These are phyloP conservation scores for Cepaea nemoralis DNA, from an alignment of 1,140 invertebrate genomes.

Conservation along the genomic window DNA sequence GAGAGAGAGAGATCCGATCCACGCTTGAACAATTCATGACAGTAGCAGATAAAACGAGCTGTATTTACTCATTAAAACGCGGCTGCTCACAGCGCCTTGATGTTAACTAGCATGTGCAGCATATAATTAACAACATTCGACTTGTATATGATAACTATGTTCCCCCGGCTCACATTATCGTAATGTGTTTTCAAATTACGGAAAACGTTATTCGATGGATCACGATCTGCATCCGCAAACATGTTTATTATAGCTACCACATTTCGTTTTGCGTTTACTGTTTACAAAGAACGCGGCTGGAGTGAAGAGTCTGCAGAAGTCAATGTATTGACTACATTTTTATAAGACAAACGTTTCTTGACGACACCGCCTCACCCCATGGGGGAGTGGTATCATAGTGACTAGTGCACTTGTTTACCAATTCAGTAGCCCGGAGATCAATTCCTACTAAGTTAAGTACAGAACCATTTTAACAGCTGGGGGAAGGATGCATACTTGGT, in stretches of 20 bases:
- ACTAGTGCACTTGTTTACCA: no score
- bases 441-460: no score
- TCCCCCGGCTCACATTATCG: not conserved
- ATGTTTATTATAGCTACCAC: not conserved
- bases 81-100: no score
- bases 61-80: not conserved
- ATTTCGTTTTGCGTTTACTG: not conserved
- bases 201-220: conserved; percentile 2
- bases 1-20: no score
- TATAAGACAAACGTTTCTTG: no score
- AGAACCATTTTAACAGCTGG: no score
- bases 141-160: not conserved
- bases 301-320: not conserved
- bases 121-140: not conserved
- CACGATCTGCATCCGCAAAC: not conserved
- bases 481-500: no score
- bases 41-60: no score
- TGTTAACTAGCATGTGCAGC: not conserved
- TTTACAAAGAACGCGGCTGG: not conserved
- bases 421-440: no score
- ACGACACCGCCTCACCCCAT: no score
- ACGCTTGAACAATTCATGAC: no score
- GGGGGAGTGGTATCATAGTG: no score
- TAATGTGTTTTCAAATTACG: not conserved
- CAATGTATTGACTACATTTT: not conserved